Conservation (phyloP, 2,888 invertebrate genomes). For the Seira sanloemensis region DNA sequence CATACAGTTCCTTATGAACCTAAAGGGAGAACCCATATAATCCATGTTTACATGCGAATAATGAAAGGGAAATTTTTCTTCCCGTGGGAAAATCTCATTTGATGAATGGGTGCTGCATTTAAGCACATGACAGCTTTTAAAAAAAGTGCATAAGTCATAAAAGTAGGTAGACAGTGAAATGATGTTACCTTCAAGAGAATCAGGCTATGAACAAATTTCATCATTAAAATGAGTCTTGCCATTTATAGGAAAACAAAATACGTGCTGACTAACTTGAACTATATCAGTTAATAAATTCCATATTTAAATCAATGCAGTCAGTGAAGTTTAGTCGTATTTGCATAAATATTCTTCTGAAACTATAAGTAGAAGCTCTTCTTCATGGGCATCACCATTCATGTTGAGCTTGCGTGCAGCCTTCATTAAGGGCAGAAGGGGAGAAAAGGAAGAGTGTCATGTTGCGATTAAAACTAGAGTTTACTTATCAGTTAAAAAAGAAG, state of each 20-base stretch:
- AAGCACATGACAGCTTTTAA: neutral
- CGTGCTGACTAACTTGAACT: too few relatives aligned
- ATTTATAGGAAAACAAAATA: constrained; percentile 25
- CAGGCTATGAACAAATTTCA: constrained; percentile 36
- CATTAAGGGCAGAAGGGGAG: constrained; percentile 20
- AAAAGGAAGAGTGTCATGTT: constrained; percentile 28
- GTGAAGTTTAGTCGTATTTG: too few relatives aligned
- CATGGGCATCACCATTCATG: neutral
- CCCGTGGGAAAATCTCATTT: constrained; percentile 46
- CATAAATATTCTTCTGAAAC: too few relatives aligned
- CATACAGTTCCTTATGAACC: neutral
- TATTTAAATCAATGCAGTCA: too few relatives aligned
- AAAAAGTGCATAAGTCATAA: neutral
- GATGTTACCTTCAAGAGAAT: constrained; percentile 39
- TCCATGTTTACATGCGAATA: constrained; percentile 31
- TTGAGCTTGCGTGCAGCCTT: constrained; percentile 10
- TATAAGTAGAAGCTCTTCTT: too few relatives aligned
- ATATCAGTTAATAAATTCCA: too few relatives aligned
- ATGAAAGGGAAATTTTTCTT: constrained; percentile 58
- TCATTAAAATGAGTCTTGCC: constrained; percentile 24
- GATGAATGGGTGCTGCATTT: neutral
- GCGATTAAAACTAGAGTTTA: constrained; percentile 25
- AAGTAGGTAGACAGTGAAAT: constrained; percentile 16
- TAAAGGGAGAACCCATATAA: neutral
- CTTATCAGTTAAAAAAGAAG: neutral